These are phyloP conservation scores for Valencia hispanica DNA, from an alignment of 2,797 vertebrate genomes.

Conservation along the genomic window DNA sequence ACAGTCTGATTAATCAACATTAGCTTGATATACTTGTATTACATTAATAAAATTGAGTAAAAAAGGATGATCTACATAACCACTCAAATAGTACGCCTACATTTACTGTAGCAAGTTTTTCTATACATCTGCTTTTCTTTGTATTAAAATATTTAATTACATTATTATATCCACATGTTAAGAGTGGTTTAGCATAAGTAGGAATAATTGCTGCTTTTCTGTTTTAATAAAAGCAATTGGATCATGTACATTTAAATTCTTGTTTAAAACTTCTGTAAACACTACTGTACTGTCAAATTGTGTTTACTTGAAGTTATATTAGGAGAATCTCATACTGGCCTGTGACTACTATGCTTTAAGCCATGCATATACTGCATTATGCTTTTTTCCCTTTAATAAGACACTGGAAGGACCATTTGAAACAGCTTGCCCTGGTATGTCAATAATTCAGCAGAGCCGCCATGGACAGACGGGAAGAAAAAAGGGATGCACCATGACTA, in stretches of 20 bases:
- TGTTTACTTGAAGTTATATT: background rate
- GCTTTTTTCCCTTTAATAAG: slow-evolving; percentile 58
- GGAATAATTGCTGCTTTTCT: background rate
- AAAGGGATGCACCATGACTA: slow-evolving; percentile 19
- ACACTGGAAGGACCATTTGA: slow-evolving; percentile 69
- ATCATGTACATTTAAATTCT: background rate
- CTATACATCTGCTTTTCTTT: background rate
- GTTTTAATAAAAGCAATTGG: background rate
- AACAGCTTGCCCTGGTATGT: slow-evolving; percentile 81
- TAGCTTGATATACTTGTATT: background rate
- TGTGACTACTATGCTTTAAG: background rate
- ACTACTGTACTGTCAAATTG: background rate
- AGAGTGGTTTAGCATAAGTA: background rate
- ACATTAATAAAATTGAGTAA: background rate
- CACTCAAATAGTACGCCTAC: background rate
- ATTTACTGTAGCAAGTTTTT: background rate
- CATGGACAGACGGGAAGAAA: slow-evolving; percentile 44
- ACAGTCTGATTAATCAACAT: too few relatives aligned
- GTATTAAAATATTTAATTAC: too few relatives aligned
- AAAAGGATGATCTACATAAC: too few relatives aligned
- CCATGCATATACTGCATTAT: slow-evolving; percentile 5
- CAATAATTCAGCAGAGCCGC: slow-evolving; percentile 70
- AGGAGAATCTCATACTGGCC: background rate
- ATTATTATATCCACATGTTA: too few relatives aligned
- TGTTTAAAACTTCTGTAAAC: background rate